phyloP scores from a whole-genome alignment of 2,888 invertebrate species.

The Mythimna lalbum region DNA sequence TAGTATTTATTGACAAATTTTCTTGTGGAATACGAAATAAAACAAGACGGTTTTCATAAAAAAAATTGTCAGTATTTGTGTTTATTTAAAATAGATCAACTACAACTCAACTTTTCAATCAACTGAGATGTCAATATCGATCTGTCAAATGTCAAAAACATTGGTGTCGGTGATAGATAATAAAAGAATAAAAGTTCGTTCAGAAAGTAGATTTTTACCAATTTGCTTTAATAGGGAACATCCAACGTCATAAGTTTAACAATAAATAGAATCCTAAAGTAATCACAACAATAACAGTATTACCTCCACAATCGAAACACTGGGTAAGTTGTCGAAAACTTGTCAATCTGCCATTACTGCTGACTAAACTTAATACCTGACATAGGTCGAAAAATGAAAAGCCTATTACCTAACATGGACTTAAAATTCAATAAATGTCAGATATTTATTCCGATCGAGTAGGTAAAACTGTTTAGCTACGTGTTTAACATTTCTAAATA shows the following conservation, averaged over 20 bases:
- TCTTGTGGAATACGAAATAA: neutral
- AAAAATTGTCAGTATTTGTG: neutral
- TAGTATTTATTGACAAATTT: neutral
- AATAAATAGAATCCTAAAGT: neutral
- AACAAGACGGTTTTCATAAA: neutral
- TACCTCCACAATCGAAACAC: neutral
- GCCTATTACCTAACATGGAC: slow-evolving; percentile 37
- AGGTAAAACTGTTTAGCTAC: slow-evolving; percentile 48
- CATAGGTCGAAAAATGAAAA: slow-evolving; percentile 37
- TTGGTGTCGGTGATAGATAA: too few species aligned
- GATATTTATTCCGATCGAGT: slow-evolving; percentile 34
- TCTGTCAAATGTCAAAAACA: neutral
- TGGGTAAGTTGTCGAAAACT: neutral
- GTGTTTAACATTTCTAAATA: slow-evolving; percentile 34
- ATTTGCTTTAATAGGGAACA: too few species aligned
- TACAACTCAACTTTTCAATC: neutral
- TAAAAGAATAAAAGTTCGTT: slow-evolving; percentile 17
- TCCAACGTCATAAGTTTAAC: too few species aligned
- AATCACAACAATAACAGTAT: neutral
- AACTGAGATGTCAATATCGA: neutral
- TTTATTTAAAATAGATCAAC: neutral
- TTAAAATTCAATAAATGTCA: slow-evolving; percentile 29
- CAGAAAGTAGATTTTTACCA: neutral
- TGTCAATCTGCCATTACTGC: slow-evolving; percentile 2
- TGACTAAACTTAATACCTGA: slow-evolving; percentile 10